phyloP scores from a whole-genome alignment of 2,797 vertebrate genomes.

The Chelonia mydas region DNA sequence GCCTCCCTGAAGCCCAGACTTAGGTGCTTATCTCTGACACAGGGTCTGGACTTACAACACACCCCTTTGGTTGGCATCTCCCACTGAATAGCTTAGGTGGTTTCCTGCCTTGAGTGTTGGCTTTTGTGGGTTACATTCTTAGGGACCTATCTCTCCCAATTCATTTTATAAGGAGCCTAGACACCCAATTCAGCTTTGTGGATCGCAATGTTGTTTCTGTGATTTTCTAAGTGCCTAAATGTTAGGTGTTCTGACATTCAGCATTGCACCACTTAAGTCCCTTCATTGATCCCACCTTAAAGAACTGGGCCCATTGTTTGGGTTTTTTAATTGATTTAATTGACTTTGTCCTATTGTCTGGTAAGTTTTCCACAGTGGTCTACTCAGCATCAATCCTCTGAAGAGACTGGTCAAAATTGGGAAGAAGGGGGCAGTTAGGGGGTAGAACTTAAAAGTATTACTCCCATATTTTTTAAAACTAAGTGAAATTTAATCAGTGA shows the following conservation, averaged over 20 bases:
- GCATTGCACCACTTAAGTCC: background rate
- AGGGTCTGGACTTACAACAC: no score
- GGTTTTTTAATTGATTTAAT: background rate
- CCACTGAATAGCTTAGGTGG: no score
- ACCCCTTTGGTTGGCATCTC: no score
- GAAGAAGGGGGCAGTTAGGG: background rate
- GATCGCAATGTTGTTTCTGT: no score
- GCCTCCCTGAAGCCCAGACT: background rate
- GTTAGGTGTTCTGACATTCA: background rate
- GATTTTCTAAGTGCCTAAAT: no score
- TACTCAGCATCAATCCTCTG: background rate
- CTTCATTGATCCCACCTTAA: background rate
- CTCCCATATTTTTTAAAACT: background rate
- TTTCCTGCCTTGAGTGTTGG: no score
- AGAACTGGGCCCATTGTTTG: slow-evolving; percentile 35
- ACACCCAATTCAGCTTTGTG: no score
- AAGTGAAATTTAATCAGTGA: slow-evolving; percentile 14
- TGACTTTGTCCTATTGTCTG: slow-evolving; percentile 28
- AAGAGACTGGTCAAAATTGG: background rate
- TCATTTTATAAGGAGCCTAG: no score
- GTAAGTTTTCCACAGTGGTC: background rate
- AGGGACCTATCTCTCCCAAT: no score
- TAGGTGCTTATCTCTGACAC: background rate
- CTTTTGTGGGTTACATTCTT: no score
- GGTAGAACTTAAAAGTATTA: background rate